Conservation (phyloP, 2,888 invertebrate species). For the Agrotis clavis region DNA sequence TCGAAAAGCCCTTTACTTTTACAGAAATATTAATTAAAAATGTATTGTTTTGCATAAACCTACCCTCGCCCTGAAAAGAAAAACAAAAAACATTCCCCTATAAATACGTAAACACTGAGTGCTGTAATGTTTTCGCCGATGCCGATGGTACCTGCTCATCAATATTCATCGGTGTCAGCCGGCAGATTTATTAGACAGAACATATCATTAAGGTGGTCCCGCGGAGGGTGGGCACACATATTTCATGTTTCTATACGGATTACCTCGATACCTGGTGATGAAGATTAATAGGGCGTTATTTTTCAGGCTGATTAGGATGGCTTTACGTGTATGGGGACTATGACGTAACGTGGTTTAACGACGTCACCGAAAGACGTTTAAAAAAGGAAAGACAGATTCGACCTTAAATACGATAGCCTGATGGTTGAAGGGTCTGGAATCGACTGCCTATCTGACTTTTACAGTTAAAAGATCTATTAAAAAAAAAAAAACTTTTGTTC, state of each 20-base stretch:
- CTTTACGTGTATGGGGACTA: background rate
- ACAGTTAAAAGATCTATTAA: too few relatives aligned
- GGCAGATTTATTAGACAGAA: constrained; percentile 80
- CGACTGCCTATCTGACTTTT: too few relatives aligned
- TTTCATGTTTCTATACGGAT: constrained; percentile 65
- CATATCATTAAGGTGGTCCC: constrained; percentile 74
- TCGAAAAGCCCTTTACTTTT: too few relatives aligned
- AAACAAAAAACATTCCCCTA: constrained; percentile 22
- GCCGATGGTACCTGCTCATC: constrained; percentile 71
- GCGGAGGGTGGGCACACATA: constrained; percentile 60
- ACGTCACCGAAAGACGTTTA: too few relatives aligned
- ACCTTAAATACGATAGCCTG: too few relatives aligned
- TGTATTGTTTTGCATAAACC: background rate
- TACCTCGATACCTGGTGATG: constrained; percentile 67
- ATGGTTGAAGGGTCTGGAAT: too few relatives aligned
- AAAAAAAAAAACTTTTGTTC: too few relatives aligned
- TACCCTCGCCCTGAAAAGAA: background rate
- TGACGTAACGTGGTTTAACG: background rate
- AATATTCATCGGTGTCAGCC: constrained; percentile 82
- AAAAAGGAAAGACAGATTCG: background rate
- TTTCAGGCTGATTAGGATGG: constrained; percentile 49
- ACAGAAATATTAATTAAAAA: background rate
- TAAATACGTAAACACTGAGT: constrained; percentile 29
- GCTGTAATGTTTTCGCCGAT: constrained; percentile 57
- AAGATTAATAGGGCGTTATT: constrained; percentile 66